phyloP scores from a whole-genome alignment of 2,797 vertebrate species.

The Microctenopoma steveboyesi region DNA sequence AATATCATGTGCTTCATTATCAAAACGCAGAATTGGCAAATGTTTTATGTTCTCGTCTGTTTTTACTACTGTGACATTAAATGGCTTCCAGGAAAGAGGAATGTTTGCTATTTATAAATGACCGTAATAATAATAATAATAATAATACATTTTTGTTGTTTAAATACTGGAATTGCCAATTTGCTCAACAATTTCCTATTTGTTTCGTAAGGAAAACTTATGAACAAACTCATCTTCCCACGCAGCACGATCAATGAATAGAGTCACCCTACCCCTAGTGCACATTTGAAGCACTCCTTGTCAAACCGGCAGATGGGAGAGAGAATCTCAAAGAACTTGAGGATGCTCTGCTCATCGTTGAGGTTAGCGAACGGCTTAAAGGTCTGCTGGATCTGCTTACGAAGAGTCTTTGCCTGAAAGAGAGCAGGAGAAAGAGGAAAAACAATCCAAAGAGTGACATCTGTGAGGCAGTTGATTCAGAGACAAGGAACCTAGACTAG shows the following conservation, averaged over 20 bases:
- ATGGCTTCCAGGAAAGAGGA: not conserved
- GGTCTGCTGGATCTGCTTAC: conserved; percentile 97
- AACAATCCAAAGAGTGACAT: conserved; percentile 3
- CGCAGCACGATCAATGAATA: conserved; percentile 8
- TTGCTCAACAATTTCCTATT: too few relatives aligned
- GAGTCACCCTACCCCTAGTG: conserved; percentile 90
- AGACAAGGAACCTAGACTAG: conserved; percentile 30
- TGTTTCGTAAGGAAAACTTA: not conserved
- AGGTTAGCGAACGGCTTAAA: conserved; percentile 98
- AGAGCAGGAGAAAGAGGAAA: not conserved
- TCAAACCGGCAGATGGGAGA: conserved; percentile 96
- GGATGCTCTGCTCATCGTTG: conserved; percentile 97
- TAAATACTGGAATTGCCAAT: too few relatives aligned
- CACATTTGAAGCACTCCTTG: conserved; percentile 99
- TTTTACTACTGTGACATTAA: conserved; percentile 2
- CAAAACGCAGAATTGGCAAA: not conserved
- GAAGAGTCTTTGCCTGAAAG: conserved; percentile 91
- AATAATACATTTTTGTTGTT: not conserved
- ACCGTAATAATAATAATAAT: not conserved
- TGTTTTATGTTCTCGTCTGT: too few relatives aligned
- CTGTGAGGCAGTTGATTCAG: conserved; percentile 16
- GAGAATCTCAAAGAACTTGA: conserved; percentile 98
- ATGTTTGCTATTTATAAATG: not conserved
- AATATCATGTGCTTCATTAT: conserved; percentile 5
- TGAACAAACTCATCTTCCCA: not conserved